phyloP scores from a whole-genome alignment of 1,140 invertebrate species.

The Aphaenogaster floridana region DNA sequence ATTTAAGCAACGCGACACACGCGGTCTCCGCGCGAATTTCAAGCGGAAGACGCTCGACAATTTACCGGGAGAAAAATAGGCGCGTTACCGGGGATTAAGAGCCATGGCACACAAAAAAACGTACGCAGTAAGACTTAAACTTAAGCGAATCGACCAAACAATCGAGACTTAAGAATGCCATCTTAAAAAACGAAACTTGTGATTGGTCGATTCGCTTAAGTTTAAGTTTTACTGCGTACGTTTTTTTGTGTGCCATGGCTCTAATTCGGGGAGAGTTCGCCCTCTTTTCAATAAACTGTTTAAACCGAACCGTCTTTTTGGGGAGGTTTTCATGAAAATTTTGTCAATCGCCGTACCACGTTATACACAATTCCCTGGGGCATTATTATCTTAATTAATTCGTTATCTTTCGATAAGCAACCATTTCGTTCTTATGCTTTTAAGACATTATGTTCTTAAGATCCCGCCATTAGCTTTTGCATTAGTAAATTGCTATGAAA shows the following conservation, averaged over 20 bases:
- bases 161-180: too few species aligned
- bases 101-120: too few species aligned
- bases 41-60: not conserved
- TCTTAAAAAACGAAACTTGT: too few species aligned
- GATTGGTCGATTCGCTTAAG: too few species aligned
- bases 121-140: too few species aligned
- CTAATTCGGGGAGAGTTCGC: not conserved
- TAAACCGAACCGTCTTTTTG: not conserved
- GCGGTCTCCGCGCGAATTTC: not conserved
- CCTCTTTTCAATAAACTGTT: not conserved
- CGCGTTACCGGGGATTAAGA: too few species aligned
- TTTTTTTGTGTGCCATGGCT: too few species aligned
- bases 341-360: not conserved
- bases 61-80: not conserved
- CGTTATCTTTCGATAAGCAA: not conserved
- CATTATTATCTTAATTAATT: not conserved
- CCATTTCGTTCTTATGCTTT: not conserved
- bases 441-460: not conserved
- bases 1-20: constrained; percentile 16
- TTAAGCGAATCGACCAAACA: too few species aligned
- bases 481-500: not conserved
- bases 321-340: not conserved
- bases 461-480: not conserved
- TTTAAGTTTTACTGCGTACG: too few species aligned
- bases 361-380: not conserved